A percentile compares a stretch with the other conserved stretches of the same genome.
Conservation (phyloP, 2,797 vertebrate genomes). For the Phoxinus dragarum region DNA sequence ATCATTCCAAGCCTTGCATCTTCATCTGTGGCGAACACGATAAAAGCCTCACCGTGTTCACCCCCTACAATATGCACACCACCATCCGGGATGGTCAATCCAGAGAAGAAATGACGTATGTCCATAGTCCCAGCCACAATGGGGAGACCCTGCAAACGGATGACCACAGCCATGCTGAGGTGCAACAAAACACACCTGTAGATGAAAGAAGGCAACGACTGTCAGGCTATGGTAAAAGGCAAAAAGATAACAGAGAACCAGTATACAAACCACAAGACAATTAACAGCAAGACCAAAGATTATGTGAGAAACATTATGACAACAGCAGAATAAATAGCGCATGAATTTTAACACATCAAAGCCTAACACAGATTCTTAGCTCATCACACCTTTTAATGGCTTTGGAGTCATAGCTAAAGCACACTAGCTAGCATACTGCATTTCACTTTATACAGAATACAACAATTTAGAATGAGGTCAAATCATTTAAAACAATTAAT, state of each 20-base stretch:
- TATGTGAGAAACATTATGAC: conserved; percentile 35
- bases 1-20: conserved; percentile 99
- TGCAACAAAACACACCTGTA: conserved; percentile 91
- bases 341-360: conserved; percentile 23
- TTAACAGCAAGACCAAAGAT: conserved; percentile 21
- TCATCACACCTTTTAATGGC: conserved; percentile 15
- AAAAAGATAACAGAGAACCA: conserved; percentile 57
- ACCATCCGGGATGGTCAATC: conserved; percentile 99
- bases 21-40: conserved; percentile 99
- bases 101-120: conserved; percentile 99
- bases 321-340: conserved; percentile 41
- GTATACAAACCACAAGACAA: conserved; percentile 55
- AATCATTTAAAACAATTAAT: conserved; percentile 9
- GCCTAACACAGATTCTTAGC: neutral
- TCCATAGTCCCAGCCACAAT: conserved; percentile 99
- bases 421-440: conserved; percentile 7
- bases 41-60: conserved; percentile 99
- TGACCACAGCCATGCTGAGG: conserved; percentile 99
- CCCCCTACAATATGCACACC: conserved; percentile 99
- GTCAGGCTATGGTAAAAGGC: conserved; percentile 83
- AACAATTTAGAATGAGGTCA: neutral
- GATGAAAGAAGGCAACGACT: conserved; percentile 96
- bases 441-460: neutral
- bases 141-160: conserved; percentile 99
- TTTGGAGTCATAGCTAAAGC: conserved; percentile 13